Base-by-base conservation (phyloP, 2,888 invertebrate genomes). In the Nephrotoma flavescens region DNA sequence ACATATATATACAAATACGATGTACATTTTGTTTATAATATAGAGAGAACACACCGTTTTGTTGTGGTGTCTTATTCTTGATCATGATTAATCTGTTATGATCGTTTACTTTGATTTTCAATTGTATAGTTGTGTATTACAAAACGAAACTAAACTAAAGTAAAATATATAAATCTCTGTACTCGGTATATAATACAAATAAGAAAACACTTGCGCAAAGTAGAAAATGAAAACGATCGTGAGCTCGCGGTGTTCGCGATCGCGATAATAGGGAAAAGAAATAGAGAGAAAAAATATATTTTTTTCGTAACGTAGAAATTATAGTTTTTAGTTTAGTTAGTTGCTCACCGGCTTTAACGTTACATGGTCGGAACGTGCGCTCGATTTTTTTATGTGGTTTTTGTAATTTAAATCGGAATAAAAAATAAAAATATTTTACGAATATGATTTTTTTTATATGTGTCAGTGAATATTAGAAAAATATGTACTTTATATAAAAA, bases 321-420 rank as follows among this genome's bases (percentile, higher is more conserved):
- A 31, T 71, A 71, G 71, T 71, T 85, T 85, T 45, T 85, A 44
- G 15, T 44, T 85, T 45, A 71, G 71, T 71, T 44, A 87, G 87
- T 87, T 87, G 86, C 86, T 86, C 85, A 85, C 87, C 87, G 87
- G 86, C 87, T 86, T 87, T 86, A 12, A 85, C 15, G 19, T 19
- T 86, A 31, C 31, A 31, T 31, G 41, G 86, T 87, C 87, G 87
- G 71, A 86, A 42, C 86, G 86, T 41, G 86, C 86, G 71, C 86
- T 87, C 86, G 71, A 45, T 41, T 86, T 47, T 83, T 87, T 42
- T 84, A n/a, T 31, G 31, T 41, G 6, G 4, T 41, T 15, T 71
- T 19, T 71, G 31, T 9, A 71, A 71, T 71, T 71, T 19, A 71
- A 71, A 71, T 71, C 71, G 71, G 71, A 71, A 71, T 71, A 19